Evolutionary conservation across 2,797 vertebrate genomes (phyloP).

Genomic region (Acanthopagrus latus): DNA sequence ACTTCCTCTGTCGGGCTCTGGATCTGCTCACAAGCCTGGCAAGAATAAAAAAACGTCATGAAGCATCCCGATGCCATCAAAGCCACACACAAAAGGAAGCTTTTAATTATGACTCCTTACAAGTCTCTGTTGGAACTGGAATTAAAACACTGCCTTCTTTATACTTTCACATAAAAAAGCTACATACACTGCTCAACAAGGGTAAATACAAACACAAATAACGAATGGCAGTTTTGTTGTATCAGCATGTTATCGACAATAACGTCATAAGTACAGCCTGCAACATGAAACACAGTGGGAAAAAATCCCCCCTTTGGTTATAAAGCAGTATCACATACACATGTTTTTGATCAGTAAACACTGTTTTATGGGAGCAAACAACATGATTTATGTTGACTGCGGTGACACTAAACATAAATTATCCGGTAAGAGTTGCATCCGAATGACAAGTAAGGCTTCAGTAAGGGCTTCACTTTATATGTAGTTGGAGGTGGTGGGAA

Average conservation of each 20-base stretch:
- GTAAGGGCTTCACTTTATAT: neutral
- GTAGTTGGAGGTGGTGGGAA: neutral
- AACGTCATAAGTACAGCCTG: constrained; percentile 5
- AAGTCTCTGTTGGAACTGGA: neutral
- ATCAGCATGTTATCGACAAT: constrained; percentile 3
- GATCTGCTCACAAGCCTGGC: constrained; percentile 82
- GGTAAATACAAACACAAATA: neutral
- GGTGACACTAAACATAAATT: constrained; percentile 8
- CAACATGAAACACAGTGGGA: constrained; percentile 6
- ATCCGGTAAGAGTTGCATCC: neutral
- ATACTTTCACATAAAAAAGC: neutral
- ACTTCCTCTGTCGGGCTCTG: constrained; percentile 67
- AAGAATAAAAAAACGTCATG: neutral
- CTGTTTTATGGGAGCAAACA: constrained; percentile 15
- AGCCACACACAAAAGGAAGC: neutral
- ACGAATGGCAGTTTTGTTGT: constrained; percentile 13
- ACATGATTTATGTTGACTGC: constrained; percentile 14
- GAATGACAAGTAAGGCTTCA: neutral
- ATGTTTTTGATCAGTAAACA: neutral
- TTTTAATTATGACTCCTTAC: neutral
- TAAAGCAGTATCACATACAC: neutral
- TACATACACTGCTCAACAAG: neutral
- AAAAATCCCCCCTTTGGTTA: neutral
- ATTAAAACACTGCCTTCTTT: neutral
- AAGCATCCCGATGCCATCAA: neutral